These are phyloP conservation scores for Allophyes oxyacanthae DNA, from an alignment of 2,888 invertebrate species.

Conservation along the genomic window DNA sequence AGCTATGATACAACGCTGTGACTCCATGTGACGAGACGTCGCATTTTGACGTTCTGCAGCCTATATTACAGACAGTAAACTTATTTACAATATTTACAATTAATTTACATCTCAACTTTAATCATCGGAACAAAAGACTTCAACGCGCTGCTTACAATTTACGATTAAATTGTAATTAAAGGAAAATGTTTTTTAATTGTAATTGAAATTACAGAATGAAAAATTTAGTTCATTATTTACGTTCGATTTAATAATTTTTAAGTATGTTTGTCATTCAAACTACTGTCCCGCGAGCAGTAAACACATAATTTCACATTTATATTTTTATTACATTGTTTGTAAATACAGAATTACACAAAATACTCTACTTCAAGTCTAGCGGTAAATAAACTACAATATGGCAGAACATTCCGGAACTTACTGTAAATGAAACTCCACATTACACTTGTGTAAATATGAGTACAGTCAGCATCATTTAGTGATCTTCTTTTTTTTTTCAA, in stretches of 20 bases:
- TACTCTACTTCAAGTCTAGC: not conserved
- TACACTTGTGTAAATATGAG: conserved; percentile 39
- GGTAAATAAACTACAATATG: conserved; percentile 8
- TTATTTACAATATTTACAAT: not conserved
- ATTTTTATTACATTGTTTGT: not conserved
- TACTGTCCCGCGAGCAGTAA: not conserved
- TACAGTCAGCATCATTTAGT: not conserved
- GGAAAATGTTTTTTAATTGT: not conserved
- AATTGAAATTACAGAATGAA: not conserved
- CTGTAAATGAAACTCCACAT: conserved; percentile 37
- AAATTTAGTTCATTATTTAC: not conserved
- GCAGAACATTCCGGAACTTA: conserved; percentile 39
- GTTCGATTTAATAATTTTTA: not conserved
- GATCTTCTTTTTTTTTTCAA: no score
- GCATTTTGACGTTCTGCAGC: conserved; percentile 27
- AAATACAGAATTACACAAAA: not conserved
- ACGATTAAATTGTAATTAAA: conserved; percentile 4
- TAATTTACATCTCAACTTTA: not conserved
- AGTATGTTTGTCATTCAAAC: not conserved
- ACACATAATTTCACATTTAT: not conserved
- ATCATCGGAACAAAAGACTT: conserved; percentile 41
- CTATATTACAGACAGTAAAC: conserved; percentile 12
- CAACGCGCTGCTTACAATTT: conserved; percentile 28
- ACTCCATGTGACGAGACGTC: conserved; percentile 39
- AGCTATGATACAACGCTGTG: conserved; percentile 56